Percentiles rank a stretch among this genome's conserved stretches.
These are phyloP conservation scores for Yponomeuta cagnagella DNA, from an alignment of 2,888 invertebrate genomes.

Conservation along the genomic window DNA sequence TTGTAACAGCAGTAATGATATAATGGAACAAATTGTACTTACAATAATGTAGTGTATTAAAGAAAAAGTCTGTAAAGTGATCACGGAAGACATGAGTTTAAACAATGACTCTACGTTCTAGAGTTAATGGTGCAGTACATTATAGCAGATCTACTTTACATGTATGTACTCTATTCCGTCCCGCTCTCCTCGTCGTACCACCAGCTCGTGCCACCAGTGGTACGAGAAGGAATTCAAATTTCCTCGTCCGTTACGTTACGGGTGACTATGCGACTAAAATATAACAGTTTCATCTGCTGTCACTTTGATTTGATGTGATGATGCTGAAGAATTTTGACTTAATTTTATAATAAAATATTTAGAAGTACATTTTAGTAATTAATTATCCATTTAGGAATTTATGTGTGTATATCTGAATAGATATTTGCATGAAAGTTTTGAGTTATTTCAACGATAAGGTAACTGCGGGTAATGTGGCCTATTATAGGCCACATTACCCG, in stretches of 20 bases:
- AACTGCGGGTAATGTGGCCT: too few species aligned
- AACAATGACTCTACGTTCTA: too few species aligned
- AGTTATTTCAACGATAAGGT: too few species aligned
- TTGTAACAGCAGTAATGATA: neutral
- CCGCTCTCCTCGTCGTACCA: too few species aligned
- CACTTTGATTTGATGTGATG: neutral
- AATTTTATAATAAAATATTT: neutral
- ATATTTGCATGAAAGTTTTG: too few species aligned
- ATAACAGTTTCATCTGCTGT: neutral
- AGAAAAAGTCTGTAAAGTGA: neutral
- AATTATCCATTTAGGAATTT: too few species aligned
- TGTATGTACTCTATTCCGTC: neutral
- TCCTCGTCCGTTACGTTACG: neutral
- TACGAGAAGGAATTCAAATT: too few species aligned
- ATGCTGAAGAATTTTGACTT: neutral
- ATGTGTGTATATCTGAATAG: too few species aligned
- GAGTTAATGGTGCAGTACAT: neutral
- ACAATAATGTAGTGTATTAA: neutral
- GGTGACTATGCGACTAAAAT: neutral
- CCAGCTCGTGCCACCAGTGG: too few species aligned
- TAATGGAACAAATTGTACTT: neutral
- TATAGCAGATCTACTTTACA: neutral
- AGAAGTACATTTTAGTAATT: too few species aligned
- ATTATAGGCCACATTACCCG: too few species aligned
- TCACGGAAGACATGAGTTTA: neutral